A percentile compares a stretch with the other conserved stretches of the same genome.
Evolutionary conservation across 2,797 vertebrate genomes (phyloP).

Genomic region (Sebastes iracundus): DNA sequence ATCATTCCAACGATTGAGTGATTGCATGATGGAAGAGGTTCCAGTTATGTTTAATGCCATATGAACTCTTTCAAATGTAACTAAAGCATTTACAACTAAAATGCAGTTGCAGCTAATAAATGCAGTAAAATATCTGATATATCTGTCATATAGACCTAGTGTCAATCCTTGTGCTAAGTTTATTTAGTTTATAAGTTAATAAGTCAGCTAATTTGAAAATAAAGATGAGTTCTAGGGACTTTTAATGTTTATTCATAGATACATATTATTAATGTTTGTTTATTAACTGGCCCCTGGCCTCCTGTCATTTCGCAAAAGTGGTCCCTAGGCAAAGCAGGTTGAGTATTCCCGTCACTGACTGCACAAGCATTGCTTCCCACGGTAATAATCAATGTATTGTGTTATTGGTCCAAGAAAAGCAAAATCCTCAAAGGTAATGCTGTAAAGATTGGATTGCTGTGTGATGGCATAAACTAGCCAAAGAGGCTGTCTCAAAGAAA

Average conservation of each 20-base stretch:
- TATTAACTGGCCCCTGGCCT: not conserved
- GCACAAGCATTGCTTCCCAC: slow-evolving; percentile 5
- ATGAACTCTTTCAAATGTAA: not conserved
- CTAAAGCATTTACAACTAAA: not conserved
- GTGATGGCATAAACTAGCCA: not conserved
- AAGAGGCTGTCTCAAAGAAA: not conserved
- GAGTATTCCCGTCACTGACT: not conserved
- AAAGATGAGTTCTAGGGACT: not conserved
- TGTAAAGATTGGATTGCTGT: not conserved
- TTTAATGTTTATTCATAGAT: not conserved
- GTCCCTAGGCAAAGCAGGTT: not conserved
- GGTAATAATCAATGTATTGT: slow-evolving; percentile 1
- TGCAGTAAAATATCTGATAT: not conserved
- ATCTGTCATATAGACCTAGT: not conserved
- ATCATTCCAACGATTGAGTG: not conserved
- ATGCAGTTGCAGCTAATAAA: not conserved
- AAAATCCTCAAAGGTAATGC: not conserved
- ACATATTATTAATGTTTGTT: not conserved
- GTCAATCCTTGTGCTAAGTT: not conserved
- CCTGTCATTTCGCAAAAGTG: not conserved
- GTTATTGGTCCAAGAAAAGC: not conserved
- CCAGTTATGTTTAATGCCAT: not conserved
- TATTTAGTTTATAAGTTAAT: not conserved
- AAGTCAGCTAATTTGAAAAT: not conserved
- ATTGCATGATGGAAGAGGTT: not conserved